Conservation (phyloP, 2,888 invertebrate species). For the Erannis defoliaria region DNA sequence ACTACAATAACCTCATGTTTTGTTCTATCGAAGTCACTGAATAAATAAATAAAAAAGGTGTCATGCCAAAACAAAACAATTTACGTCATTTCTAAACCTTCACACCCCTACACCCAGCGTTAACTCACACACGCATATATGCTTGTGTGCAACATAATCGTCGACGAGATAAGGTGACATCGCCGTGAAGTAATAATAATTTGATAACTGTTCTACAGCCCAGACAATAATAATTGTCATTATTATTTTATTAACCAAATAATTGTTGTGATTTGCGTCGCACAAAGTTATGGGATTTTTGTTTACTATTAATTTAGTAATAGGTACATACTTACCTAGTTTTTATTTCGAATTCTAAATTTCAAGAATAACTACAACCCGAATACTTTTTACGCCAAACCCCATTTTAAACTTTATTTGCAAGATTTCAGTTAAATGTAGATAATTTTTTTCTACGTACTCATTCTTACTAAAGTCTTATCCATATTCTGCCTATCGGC, state of each 20-base stretch:
- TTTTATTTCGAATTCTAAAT: too few relatives aligned
- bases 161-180: slow-evolving; percentile 27
- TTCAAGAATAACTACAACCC: too few relatives aligned
- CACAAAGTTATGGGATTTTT: background rate
- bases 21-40: too few relatives aligned
- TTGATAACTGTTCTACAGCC: slow-evolving; percentile 3
- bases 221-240: background rate
- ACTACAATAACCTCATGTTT: too few relatives aligned
- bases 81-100: slow-evolving; percentile 11
- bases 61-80: too few relatives aligned
- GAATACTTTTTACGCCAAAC: too few relatives aligned
- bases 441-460: too few relatives aligned
- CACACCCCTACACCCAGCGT: slow-evolving; percentile 2
- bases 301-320: too few relatives aligned
- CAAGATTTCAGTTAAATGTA: too few relatives aligned
- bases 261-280: background rate
- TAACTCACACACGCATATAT: slow-evolving; percentile 1
- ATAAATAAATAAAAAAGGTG: too few relatives aligned
- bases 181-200: slow-evolving; percentile 21
- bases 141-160: slow-evolving; percentile 14
- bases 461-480: slow-evolving; percentile 2
- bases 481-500: slow-evolving; percentile 3
- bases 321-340: too few relatives aligned
- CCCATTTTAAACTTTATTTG: too few relatives aligned
- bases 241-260: background rate